Evolutionary conservation across 1,140 invertebrate species (phyloP), one percentile per base, ranked within the genome.

Genomic region (Planococcus citri): DNA sequence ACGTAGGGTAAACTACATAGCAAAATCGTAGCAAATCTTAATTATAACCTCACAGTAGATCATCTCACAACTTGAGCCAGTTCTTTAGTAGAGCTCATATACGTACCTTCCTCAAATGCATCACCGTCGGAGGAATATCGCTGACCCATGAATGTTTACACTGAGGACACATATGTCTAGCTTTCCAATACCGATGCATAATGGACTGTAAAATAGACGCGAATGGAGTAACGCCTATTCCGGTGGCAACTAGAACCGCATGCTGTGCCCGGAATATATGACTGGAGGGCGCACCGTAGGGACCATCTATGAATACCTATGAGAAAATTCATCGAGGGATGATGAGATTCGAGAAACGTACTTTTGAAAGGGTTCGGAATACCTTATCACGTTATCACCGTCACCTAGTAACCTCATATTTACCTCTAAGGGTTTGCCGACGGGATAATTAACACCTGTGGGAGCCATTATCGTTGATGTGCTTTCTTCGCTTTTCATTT

Each of bases 181-280:
- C 87, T 76, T 90, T 88, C 84, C 89, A 90, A 78, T 95, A 95
- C 68, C 93, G 86, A 80, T 89, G 90, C 92, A 95, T 97, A 71
- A 95, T 92, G 69, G 87, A 94, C 77, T 95, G 92, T 68, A 98
- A 80, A 72, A 98, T 94, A 21, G 94, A 96, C 1, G 95, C 95
- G 81, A 97, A 98, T 21, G 95, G 96, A 0, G 96, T 98, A 0
- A 98, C 94, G 1, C 96, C 96, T 58, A 98, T 98, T 12, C 96
- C 96, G 0, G 95, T 95, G 0, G 88, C 94, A 71, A 98, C 91
- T 24, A 98, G 82, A 25, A 96, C 91, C 0, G 94, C 95, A 78
- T 97, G 95, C 76, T 96, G 89, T 0, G 94, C 92, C 68, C 89
- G 84, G 79, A 97, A 96, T 72, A 98, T 96, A 76, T 95, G 92